phyloP scores from a whole-genome alignment of 2,888 invertebrate species.

The Pyrrhia umbra region DNA sequence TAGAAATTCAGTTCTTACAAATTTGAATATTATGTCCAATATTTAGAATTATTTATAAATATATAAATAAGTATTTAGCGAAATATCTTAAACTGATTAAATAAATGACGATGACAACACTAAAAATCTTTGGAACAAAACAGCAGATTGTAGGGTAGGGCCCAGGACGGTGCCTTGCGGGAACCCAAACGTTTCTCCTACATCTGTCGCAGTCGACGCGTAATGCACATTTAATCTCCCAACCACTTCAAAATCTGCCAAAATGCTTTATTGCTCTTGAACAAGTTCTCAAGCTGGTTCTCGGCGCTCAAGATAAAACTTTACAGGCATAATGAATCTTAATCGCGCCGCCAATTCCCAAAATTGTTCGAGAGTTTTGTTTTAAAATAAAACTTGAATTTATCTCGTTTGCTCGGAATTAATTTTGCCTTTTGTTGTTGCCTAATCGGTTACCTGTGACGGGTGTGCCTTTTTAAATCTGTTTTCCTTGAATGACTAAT shows the following conservation, averaged over 20 bases:
- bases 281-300: slow-evolving; percentile 79
- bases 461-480: slow-evolving; percentile 72
- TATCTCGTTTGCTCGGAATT: slow-evolving; percentile 81
- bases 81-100: slow-evolving; percentile 67
- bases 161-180: slow-evolving; percentile 61
- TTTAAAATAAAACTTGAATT: slow-evolving; percentile 86
- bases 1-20: too few relatives aligned
- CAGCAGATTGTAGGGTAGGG: slow-evolving; percentile 59
- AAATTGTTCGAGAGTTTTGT: slow-evolving; percentile 87
- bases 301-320: slow-evolving; percentile 86
- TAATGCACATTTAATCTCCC: slow-evolving; percentile 88
- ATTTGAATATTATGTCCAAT: too few relatives aligned
- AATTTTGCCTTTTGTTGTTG: slow-evolving; percentile 84
- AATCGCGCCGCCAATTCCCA: slow-evolving; percentile 86
- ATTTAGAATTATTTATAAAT: slow-evolving; percentile 56
- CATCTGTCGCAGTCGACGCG: slow-evolving; percentile 81
- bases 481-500: slow-evolving; percentile 63
- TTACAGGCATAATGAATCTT: slow-evolving; percentile 89
- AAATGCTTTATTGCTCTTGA: slow-evolving; percentile 89
- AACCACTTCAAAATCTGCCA: slow-evolving; percentile 87
- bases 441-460: slow-evolving; percentile 83
- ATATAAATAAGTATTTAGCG: background rate
- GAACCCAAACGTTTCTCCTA: slow-evolving; percentile 56
- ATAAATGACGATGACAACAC: slow-evolving; percentile 61
- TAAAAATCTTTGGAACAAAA: slow-evolving; percentile 58